These are phyloP conservation scores for Clarias fuscus DNA, from an alignment of 2,797 vertebrate genomes.

Conservation along the genomic window DNA sequence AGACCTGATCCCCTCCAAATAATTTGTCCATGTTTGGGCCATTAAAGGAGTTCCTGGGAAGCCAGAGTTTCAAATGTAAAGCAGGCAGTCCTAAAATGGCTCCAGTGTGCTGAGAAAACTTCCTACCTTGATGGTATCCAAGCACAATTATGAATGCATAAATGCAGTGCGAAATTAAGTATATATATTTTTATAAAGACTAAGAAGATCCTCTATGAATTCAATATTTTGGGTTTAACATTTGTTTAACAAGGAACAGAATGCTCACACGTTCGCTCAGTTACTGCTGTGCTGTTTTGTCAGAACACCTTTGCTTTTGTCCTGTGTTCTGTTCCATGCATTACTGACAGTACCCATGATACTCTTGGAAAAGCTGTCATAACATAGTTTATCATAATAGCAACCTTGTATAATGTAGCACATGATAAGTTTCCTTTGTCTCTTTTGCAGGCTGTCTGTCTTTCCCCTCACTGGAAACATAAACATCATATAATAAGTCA, in stretches of 20 bases:
- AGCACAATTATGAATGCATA: background rate
- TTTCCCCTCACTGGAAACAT: background rate
- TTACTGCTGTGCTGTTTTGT: background rate
- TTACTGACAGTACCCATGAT: background rate
- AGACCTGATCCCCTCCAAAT: too few relatives aligned
- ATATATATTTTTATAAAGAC: background rate
- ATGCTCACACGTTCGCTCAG: background rate
- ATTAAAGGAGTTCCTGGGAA: too few relatives aligned
- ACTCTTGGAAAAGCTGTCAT: background rate
- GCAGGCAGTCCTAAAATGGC: too few relatives aligned
- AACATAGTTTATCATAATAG: slow-evolving; percentile 9
- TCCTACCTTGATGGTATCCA: too few relatives aligned
- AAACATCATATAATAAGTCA: background rate
- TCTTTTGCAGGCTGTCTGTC: background rate
- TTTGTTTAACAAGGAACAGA: background rate
- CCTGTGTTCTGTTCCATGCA: background rate
- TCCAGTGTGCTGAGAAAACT: too few relatives aligned
- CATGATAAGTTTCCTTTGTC: background rate
- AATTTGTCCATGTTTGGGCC: too few relatives aligned
- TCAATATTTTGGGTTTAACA: background rate
- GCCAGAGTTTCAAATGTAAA: too few relatives aligned
- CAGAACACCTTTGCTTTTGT: background rate
- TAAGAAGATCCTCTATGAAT: background rate
- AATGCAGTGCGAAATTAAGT: background rate
- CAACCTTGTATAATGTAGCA: background rate